Conservation (phyloP, 1,140 invertebrate genomes). For the Dryas iulia region DNA sequence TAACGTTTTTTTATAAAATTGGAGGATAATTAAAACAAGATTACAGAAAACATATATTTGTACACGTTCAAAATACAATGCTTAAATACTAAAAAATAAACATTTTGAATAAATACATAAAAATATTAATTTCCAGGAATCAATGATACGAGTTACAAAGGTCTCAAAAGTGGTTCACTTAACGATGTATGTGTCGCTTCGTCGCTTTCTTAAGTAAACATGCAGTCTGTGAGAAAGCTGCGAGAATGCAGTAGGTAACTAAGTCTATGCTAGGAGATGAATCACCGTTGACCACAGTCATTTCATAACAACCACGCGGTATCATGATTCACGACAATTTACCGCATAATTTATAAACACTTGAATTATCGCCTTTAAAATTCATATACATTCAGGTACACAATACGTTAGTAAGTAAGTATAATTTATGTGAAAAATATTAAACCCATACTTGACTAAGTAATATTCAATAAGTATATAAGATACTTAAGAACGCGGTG, state of each 20-base stretch:
- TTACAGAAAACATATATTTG: neutral
- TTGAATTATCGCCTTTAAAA: constrained; percentile 30
- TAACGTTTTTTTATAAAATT: neutral
- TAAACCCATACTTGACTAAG: neutral
- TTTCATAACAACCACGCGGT: constrained; percentile 45
- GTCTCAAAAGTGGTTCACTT: constrained; percentile 30
- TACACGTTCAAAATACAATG: neutral
- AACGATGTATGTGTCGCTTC: constrained; percentile 31
- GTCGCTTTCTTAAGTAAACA: constrained; percentile 40
- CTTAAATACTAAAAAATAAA: neutral
- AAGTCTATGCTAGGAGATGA: constrained; percentile 43
- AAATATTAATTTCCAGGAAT: neutral
- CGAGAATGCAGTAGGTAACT: constrained; percentile 26
- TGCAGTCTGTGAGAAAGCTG: constrained; percentile 34
- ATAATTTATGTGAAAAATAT: neutral
- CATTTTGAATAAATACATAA: neutral
- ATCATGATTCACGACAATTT: constrained; percentile 45
- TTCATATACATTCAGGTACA: neutral
- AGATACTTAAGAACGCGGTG: no score
- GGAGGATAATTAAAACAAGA: neutral
- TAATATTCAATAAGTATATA: neutral
- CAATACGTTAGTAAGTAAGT: neutral
- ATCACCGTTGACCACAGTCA: constrained; percentile 52
- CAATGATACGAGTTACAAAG: neutral
- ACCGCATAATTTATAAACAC: constrained; percentile 39